Evolutionary conservation across 2,113 vertebrate genomes (phyloP).

Genomic region (Mugil cephalus): DNA sequence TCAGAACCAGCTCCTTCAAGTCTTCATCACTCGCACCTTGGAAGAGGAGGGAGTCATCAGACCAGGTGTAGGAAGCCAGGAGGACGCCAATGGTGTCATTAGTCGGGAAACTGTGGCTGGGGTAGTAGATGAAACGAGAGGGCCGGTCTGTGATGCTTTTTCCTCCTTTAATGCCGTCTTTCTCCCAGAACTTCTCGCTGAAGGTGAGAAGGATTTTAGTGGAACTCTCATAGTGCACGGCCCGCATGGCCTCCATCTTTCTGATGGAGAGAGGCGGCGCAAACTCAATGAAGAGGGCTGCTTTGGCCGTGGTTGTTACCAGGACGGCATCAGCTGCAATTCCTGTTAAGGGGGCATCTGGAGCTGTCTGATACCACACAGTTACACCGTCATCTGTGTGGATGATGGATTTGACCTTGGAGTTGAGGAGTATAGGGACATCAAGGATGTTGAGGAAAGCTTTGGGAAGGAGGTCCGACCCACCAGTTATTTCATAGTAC

Average conservation of each 20-base stretch:
- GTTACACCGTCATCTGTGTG: constrained; percentile 10
- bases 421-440: constrained; percentile 55
- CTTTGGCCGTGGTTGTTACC: constrained; percentile 81
- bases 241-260: constrained; percentile 80
- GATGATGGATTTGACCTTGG: constrained; percentile 48
- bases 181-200: constrained; percentile 81
- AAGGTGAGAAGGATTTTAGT: constrained; percentile 85
- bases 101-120: constrained; percentile 80
- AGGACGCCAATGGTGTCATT: constrained; percentile 59
- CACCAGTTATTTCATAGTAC: constrained; percentile 73
- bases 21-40: constrained; percentile 55
- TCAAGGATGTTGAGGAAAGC: constrained; percentile 61
- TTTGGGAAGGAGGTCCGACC: constrained; percentile 63
- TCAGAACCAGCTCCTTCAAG: constrained; percentile 69
- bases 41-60: constrained; percentile 77
- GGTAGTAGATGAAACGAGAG: constrained; percentile 85
- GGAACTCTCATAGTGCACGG: constrained; percentile 78
- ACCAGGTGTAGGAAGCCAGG: constrained; percentile 86
- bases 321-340: constrained; percentile 66
- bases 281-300: constrained; percentile 81
- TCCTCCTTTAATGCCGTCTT: constrained; percentile 62
- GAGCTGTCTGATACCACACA: constrained; percentile 21
- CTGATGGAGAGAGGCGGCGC: constrained; percentile 57
- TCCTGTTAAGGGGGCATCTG: accelerated
- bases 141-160: constrained; percentile 81